A percentile compares a stretch with the other conserved stretches of the same genome.
These are phyloP conservation scores for Eublepharis macularius DNA, from an alignment of 2,113 vertebrate species.

Conservation along the genomic window DNA sequence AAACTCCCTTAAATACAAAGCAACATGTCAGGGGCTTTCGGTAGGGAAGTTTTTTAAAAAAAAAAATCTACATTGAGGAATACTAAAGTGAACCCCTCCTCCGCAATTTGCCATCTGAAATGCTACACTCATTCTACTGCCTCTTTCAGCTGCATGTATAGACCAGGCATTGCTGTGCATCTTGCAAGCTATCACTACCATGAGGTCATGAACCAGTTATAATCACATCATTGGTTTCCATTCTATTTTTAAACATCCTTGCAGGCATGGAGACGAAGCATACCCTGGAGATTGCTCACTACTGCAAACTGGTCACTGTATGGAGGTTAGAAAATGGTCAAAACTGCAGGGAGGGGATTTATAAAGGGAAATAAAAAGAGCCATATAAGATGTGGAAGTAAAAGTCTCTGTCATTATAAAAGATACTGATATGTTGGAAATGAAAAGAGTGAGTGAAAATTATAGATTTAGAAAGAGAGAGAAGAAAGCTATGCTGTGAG, in stretches of 20 bases:
- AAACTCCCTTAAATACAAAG: too few species aligned
- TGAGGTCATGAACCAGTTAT: not conserved
- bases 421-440: not conserved
- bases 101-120: too few species aligned
- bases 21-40: too few species aligned
- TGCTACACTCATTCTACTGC: too few species aligned
- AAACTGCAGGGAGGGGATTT: not conserved
- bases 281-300: not conserved
- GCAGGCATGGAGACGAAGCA: not conserved
- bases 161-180: too few species aligned
- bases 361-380: not conserved
- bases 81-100: too few species aligned
- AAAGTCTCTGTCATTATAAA: not conserved
- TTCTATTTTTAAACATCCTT: not conserved
- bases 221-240: too few species aligned
- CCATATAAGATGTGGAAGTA: too few species aligned
- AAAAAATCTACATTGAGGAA: too few species aligned
- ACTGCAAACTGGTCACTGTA: not conserved
- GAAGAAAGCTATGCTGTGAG: not conserved
- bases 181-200: not conserved
- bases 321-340: not conserved
- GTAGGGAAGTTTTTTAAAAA: too few species aligned
- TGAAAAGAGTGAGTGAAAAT: not conserved
- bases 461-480: too few species aligned
- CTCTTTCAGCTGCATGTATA: too few species aligned